Evolutionary conservation across 53 echinoderm and acorn worm genomes (phyloP), one percentile per base, ranked within the genome.

Genomic region (Mesocentrotus franciscanus): DNA sequence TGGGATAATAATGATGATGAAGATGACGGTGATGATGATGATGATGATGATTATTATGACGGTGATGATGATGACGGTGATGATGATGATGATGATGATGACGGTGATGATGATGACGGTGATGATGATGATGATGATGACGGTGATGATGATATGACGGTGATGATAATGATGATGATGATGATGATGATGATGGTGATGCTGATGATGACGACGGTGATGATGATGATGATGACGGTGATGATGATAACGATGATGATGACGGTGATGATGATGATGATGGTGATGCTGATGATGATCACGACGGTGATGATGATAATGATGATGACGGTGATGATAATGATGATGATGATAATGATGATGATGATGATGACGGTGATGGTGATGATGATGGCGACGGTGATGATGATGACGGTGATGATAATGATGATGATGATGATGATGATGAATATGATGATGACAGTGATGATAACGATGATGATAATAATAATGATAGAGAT

Each of bases 141-240:
- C 85, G 85, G 49, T 34, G 78, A 78, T 78, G 78, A 33, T 78
- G 78, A 14, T n/a, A 9, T 34, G 42, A n/a, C 4, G 66, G 4
- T 66, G 83, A 33, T 83, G 83, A 42, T 87, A 12, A 33, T 61
- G 90, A 72, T 36, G 55, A 72, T 35, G 92, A 72, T 35, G 92
- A 71, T 36, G 74, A 36, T 72, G 92, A 92, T 92, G 92, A 92
- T 71, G 74, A 49, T 70, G 74, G 57, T 72, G 74, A 92, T 71
- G 92, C 71, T 71, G 72, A 92, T 92, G 72, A 72, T 92, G 72
- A 39, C 36, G 92, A 71, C 29, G 42, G 26, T 39, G 92, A 11
- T 92, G 72, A 92, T 71, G 72, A 92, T 49, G 39, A 92, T 71
- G 59, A 92, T 72, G 74, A 56, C 24, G 85, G 0, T 61, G 61